Percentiles rank a stretch among this genome's conserved stretches.
Evolutionary conservation across 2,113 vertebrate genomes (phyloP).

Genomic region (Mesoclemmys tuberculata): DNA sequence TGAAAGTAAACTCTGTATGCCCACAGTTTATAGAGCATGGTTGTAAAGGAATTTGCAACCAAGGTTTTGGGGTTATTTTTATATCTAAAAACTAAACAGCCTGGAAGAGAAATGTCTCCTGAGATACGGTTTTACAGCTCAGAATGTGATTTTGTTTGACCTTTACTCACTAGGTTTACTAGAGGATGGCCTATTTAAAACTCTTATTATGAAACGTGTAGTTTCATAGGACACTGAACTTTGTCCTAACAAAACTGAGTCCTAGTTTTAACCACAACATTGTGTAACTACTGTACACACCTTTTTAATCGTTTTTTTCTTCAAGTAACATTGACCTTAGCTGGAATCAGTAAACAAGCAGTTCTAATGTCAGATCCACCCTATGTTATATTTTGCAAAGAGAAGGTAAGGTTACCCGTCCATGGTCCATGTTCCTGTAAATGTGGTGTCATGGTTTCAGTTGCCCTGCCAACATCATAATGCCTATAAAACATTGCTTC

Average conservation of each 20-base stretch:
- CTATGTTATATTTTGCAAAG: constrained; percentile 43
- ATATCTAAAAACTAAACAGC: background rate
- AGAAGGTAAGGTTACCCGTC: constrained; percentile 11
- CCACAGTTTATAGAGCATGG: background rate
- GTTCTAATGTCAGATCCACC: constrained; percentile 23
- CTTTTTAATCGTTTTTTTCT: constrained; percentile 39
- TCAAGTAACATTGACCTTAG: constrained; percentile 26
- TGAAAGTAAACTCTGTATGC: background rate
- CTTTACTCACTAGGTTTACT: constrained; percentile 45
- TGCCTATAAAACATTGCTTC: constrained; percentile 57
- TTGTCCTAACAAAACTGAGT: constrained; percentile 64
- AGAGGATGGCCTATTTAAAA: constrained; percentile 66
- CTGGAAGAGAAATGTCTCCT: background rate
- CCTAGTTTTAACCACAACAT: constrained; percentile 66
- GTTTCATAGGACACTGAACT: constrained; percentile 68
- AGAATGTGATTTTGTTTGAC: constrained; percentile 36
- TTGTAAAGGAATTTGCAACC: background rate
- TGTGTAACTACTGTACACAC: constrained; percentile 68
- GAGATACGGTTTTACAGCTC: background rate
- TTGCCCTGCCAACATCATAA: constrained; percentile 44
- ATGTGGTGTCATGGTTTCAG: background rate
- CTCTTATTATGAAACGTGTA: constrained; percentile 63
- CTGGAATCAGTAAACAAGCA: constrained; percentile 60
- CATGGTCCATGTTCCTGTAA: background rate
- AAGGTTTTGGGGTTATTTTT: background rate